Evolutionary conservation across 1,140 invertebrate species (phyloP), one percentile per base, ranked within the genome.

Genomic region (Drosophila nigromelanica): DNA sequence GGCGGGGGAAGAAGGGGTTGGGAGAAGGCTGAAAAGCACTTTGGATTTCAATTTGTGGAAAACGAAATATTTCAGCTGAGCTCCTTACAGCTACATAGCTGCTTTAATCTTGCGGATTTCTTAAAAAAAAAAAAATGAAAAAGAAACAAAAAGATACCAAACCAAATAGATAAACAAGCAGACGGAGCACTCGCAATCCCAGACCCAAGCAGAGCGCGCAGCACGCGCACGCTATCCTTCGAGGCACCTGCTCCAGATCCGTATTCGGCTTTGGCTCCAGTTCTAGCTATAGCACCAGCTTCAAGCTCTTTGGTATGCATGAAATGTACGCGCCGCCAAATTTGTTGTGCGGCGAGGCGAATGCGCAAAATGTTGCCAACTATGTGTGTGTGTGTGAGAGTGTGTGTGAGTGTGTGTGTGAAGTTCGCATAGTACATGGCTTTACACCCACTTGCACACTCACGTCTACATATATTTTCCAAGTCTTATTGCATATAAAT

Each of bases 401-500:
- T n/a, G n/a, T n/a, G n/a, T n/a, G 42, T 66, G 40, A 54, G 43
- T 24, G 52, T 50, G 62, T 42, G 18, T 45, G 47, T 67, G 47
- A 12, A n/a, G 27, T 15, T 54, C 33, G 39, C 43, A 14, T 39
- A 15, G 48, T n/a, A 30, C 70, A 66, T 51, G 5, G 39, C 39
- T 40, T 40, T 56, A 68, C 74, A 78, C 64, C 59, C 74, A 66
- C 56, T 40, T 54, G 62, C 42, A 59, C 47, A 48, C 48, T 18
- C 58, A 27, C 51, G 60, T 48, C 66, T 80, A 89, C 89, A 74
- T 89, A 89, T 87, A 87, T 87, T 89, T 89, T 89, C 79, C 75
- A 89, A 89, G 89, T 89, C 79, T 89, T 89, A 89, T 89, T 89
- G 83, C 83, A 83, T 89, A 89, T 89, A 89, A 89, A 89, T 89